Conservation (phyloP, 1,140 invertebrate species). For the Yoshiicerus persimilis region DNA sequence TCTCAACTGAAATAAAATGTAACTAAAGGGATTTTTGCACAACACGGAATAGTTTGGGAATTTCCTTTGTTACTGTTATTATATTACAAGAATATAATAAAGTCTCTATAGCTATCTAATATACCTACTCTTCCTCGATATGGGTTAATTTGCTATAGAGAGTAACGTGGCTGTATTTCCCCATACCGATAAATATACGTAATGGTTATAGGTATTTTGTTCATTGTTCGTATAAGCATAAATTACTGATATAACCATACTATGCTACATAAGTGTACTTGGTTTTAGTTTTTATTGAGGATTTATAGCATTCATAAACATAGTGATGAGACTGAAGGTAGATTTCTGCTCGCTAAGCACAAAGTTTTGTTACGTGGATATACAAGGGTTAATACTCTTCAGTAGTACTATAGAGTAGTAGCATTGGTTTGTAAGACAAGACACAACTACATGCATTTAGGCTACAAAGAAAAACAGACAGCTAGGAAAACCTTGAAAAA, state of each 20-base stretch:
- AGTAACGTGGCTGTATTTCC: no score
- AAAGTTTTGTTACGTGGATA: not conserved
- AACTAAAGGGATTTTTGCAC: not conserved
- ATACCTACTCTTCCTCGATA: no score
- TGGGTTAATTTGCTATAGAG: not conserved
- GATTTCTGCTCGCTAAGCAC: not conserved
- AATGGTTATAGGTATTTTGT: no score
- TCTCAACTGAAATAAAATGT: not conserved
- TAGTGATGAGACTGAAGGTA: not conserved
- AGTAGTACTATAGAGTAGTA: not conserved
- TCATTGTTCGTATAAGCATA: not conserved
- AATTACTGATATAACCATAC: not conserved
- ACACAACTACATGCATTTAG: not conserved
- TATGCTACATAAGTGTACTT: not conserved
- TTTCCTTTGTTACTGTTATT: not conserved
- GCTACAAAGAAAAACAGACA: not conserved
- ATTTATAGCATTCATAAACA: conserved; percentile 2
- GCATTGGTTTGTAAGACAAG: not conserved
- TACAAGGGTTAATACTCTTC: not conserved
- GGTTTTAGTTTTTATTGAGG: not conserved
- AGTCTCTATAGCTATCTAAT: not conserved
- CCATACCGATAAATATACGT: no score
- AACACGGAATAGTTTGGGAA: not conserved
- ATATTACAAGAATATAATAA: not conserved
- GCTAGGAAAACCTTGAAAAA: not conserved